Percentiles rank a stretch among this genome's conserved stretches.
Evolutionary conservation across 2,797 vertebrate species (phyloP).

Genomic region (Tauraco hartlaubi): DNA sequence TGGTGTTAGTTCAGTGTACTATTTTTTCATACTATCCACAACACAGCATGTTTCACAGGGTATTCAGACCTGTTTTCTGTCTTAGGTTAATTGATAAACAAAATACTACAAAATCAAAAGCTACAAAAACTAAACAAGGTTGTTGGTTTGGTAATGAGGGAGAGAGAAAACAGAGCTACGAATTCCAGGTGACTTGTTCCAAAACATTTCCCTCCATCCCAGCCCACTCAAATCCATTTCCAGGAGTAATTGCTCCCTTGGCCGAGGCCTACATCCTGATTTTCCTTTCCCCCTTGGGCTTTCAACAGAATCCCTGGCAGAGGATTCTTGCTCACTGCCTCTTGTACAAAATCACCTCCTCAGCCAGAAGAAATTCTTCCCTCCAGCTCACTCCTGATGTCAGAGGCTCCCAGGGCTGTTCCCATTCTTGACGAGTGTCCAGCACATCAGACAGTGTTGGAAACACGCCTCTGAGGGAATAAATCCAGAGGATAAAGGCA

Average conservation of each 20-base stretch:
- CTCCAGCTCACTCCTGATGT: not conserved
- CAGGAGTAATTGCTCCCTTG: conserved; percentile 39
- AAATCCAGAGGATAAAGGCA: not conserved
- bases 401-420: not conserved
- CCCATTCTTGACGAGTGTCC: not conserved
- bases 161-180: not conserved
- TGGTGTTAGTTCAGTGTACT: not conserved
- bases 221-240: conserved; percentile 59
- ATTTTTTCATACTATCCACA: not conserved
- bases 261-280: conserved; percentile 39
- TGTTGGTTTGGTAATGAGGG: too few species aligned
- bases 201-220: conserved; percentile 5
- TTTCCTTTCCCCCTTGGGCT: not conserved
- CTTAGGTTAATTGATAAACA: not conserved
- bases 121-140: not conserved
- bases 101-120: not conserved
- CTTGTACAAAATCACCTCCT: conserved; percentile 45
- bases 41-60: not conserved
- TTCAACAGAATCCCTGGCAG: conserved; percentile 31
- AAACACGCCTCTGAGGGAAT: not conserved
- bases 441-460: not conserved
- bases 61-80: not conserved
- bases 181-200: conserved; percentile 32
- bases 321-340: not conserved
- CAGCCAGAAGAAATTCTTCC: conserved; percentile 28